A percentile compares a stretch with the other conserved stretches of the same genome.
phyloP scores from a whole-genome alignment of 92 coral and sea anemone genomes.

The Nematostella vectensis region DNA sequence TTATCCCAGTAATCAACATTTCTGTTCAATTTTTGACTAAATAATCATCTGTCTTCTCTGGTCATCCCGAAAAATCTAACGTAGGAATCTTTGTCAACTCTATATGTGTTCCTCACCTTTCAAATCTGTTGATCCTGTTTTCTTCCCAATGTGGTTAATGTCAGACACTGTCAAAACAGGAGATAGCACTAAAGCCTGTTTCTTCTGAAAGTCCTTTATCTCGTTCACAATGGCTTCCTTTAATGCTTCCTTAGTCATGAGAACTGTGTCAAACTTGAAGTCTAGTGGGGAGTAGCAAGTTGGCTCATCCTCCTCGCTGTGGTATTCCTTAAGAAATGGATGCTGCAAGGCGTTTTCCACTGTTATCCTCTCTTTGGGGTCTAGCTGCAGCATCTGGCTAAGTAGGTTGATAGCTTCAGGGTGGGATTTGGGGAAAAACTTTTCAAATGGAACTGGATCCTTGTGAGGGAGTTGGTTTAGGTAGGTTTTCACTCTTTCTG shows the following conservation, averaged over 20 bases:
- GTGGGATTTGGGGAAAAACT: slow-evolving; percentile 69
- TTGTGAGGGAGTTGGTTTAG: slow-evolving; percentile 78
- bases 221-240: slow-evolving; percentile 74
- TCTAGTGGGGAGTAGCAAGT: slow-evolving; percentile 75
- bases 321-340: slow-evolving; percentile 66
- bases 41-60: too few relatives aligned
- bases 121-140: too few relatives aligned
- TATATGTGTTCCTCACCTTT: too few relatives aligned
- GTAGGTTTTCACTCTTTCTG: slow-evolving; percentile 90
- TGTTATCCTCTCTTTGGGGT: slow-evolving; percentile 71
- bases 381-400: slow-evolving; percentile 75
- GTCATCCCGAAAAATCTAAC: too few relatives aligned
- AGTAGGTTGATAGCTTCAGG: slow-evolving; percentile 67
- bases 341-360: slow-evolving; percentile 81
- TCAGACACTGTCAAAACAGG: slow-evolving; percentile 28
- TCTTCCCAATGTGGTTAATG: too few relatives aligned
- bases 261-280: slow-evolving; percentile 78
- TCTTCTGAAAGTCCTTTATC: slow-evolving; percentile 62
- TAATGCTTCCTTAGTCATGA: slow-evolving; percentile 67
- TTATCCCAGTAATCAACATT: too few relatives aligned
- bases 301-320: slow-evolving; percentile 90
- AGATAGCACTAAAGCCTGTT: slow-evolving; percentile 28
- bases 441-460: slow-evolving; percentile 62
- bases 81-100: too few relatives aligned
- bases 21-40: too few relatives aligned